Conservation (phyloP, 1,140 invertebrate genomes). For the Eubasilissa regina region DNA sequence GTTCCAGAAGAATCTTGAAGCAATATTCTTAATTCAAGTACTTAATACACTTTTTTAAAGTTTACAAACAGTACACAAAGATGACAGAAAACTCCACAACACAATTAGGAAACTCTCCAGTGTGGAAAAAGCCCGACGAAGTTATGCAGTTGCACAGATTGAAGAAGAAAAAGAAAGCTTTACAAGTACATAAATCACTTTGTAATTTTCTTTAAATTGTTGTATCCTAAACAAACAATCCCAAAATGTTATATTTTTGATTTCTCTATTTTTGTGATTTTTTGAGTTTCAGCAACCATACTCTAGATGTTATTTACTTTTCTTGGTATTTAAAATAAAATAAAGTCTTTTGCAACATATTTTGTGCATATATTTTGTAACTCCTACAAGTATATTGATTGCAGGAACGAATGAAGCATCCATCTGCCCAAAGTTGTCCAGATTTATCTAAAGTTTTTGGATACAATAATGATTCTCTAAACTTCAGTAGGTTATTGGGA, state of each 20-base stretch:
- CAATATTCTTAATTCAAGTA: neutral
- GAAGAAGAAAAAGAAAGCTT: conserved; percentile 79
- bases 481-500: conserved; percentile 69
- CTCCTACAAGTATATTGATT: conserved; percentile 20
- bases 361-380: neutral
- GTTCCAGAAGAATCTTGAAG: neutral
- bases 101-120: conserved; percentile 62
- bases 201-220: neutral
- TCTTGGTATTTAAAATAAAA: neutral
- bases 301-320: neutral
- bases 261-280: no score
- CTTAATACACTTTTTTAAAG: conserved; percentile 2
- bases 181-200: conserved; percentile 72
- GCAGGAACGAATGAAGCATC: conserved; percentile 70
- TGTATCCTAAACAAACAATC: no score
- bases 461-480: conserved; percentile 62
- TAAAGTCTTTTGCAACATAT: conserved; percentile 24
- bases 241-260: neutral
- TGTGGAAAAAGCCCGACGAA: conserved; percentile 73
- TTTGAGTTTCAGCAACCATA: neutral
- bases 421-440: conserved; percentile 62
- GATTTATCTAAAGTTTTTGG: conserved; percentile 58
- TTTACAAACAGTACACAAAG: conserved; percentile 33
- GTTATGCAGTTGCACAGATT: conserved; percentile 80
- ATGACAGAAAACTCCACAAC: conserved; percentile 29